phyloP scores from a whole-genome alignment of 2,888 invertebrate genomes.

The Keiferia lycopersicella region DNA sequence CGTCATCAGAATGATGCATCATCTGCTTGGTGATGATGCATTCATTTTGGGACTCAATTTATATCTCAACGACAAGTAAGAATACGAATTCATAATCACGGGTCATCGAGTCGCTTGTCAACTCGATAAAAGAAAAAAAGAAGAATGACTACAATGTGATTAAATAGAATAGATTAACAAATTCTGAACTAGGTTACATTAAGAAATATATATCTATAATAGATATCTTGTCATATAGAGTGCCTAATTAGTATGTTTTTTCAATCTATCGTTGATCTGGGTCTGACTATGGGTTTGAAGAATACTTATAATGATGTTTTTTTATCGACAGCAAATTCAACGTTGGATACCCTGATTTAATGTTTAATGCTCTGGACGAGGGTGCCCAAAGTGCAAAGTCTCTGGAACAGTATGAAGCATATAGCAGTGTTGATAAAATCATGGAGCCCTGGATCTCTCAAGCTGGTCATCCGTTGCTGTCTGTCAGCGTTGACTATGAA shows the following conservation, averaged over 20 bases:
- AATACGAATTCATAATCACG: slow-evolving; percentile 31
- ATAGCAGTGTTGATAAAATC: slow-evolving; percentile 46
- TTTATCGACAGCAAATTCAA: slow-evolving; percentile 54
- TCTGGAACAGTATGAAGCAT: slow-evolving; percentile 50
- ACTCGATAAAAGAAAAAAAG: background rate
- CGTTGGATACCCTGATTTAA: slow-evolving; percentile 70
- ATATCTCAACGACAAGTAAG: slow-evolving; percentile 76
- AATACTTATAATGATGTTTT: no score
- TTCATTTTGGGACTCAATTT: slow-evolving; percentile 51
- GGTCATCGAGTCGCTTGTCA: no score
- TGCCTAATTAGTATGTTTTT: no score
- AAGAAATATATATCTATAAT: no score
- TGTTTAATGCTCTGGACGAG: slow-evolving; percentile 70
- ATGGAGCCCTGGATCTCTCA: slow-evolving; percentile 70
- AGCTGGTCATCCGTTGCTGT: slow-evolving; percentile 64
- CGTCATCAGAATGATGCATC: slow-evolving; percentile 74
- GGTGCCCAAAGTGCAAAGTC: slow-evolving; percentile 54
- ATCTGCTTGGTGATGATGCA: slow-evolving; percentile 64
- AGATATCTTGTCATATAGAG: no score
- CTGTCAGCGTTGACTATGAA: slow-evolving; percentile 60
- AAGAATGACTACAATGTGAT: no score
- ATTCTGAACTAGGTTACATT: no score
- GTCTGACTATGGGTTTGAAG: no score
- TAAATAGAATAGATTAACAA: no score
- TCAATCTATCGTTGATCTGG: no score